phyloP scores from a whole-genome alignment of 1,140 invertebrate species.

The Hormaphis cornu region DNA sequence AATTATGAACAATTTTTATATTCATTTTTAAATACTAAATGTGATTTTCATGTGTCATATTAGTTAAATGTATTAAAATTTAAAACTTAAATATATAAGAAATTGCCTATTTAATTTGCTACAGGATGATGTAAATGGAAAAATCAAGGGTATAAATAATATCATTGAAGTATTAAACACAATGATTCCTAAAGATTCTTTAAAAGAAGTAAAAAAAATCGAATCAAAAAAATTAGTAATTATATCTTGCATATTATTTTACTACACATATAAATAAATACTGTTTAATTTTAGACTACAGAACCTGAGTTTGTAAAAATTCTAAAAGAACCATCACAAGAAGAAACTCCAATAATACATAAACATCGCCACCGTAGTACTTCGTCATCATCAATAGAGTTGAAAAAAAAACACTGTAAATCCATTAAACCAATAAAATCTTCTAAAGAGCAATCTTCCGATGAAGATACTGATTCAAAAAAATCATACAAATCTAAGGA shows the following conservation, averaged over 20 bases:
- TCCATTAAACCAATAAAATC: background rate
- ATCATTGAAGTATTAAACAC: slow-evolving; percentile 21
- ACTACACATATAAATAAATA: background rate
- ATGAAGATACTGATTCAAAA: background rate
- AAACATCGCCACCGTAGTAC: background rate
- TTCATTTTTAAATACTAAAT: too few species aligned
- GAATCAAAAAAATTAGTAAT: slow-evolving; percentile 14
- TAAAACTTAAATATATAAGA: background rate
- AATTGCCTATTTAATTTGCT: background rate
- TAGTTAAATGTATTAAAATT: background rate
- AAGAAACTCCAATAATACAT: background rate
- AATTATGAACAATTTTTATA: too few species aligned
- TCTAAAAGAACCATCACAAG: background rate
- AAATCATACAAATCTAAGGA: slow-evolving; percentile 17
- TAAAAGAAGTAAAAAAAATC: slow-evolving; percentile 16
- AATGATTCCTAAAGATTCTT: slow-evolving; percentile 17
- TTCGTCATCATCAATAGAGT: background rate
- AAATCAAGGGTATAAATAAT: slow-evolving; percentile 28
- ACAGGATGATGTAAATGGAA: slow-evolving; percentile 28
- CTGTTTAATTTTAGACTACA: background rate
- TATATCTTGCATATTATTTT: background rate
- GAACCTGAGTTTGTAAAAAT: background rate
- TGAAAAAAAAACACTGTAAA: background rate
- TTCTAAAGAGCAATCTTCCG: background rate
- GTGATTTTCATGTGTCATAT: too few species aligned